These are phyloP conservation scores for Strix aluco DNA, from an alignment of 2,113 vertebrate genomes.

Conservation along the genomic window DNA sequence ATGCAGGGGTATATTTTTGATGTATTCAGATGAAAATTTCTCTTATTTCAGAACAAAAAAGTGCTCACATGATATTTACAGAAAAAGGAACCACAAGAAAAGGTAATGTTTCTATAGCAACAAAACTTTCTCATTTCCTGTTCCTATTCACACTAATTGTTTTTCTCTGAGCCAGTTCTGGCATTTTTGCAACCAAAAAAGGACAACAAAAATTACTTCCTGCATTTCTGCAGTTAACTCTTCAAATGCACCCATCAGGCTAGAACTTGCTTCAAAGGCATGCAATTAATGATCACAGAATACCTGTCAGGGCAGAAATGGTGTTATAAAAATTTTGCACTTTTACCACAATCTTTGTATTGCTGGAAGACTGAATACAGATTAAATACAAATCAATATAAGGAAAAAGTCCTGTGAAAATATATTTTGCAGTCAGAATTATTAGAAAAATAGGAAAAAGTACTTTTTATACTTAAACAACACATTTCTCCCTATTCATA, in stretches of 20 bases:
- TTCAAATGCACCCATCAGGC: neutral
- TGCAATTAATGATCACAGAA: neutral
- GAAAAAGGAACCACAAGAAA: neutral
- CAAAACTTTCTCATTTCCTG: neutral
- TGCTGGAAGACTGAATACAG: neutral
- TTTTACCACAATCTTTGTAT: neutral
- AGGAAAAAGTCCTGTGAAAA: neutral
- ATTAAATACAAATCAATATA: neutral
- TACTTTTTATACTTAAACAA: neutral
- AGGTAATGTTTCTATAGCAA: neutral
- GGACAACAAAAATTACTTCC: neutral
- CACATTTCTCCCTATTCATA: neutral
- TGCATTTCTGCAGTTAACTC: neutral
- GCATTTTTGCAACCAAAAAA: neutral
- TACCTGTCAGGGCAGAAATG: neutral
- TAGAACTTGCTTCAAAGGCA: neutral
- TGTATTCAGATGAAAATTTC: neutral
- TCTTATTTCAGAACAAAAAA: neutral
- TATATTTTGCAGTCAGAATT: neutral
- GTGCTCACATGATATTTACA: rapidly evolving
- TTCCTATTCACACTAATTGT: neutral
- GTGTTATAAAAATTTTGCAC: neutral
- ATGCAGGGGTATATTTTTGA: neutral
- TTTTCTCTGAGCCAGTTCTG: neutral
- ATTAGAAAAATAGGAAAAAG: neutral